Evolutionary conservation across 2,888 invertebrate species (phyloP).

Genomic region (Exocentrus adspersus): DNA sequence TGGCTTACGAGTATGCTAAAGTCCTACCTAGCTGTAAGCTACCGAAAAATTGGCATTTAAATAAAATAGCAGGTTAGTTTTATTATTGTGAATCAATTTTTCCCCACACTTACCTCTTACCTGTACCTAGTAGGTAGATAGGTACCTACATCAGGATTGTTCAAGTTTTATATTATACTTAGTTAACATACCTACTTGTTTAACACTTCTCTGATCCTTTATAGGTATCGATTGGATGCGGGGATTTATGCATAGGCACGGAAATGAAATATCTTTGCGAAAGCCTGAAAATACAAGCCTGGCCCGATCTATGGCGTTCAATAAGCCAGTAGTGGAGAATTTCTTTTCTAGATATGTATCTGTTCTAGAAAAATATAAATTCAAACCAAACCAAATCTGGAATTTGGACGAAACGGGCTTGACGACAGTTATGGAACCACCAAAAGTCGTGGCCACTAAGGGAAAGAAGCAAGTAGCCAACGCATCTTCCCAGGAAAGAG

Average conservation of each 20-base stretch:
- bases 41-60: conserved; percentile 28
- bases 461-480: not conserved
- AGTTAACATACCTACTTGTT: too few relatives aligned
- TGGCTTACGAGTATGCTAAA: conserved; percentile 35
- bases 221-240: conserved; percentile 31
- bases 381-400: not conserved
- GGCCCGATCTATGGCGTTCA: conserved; percentile 45
- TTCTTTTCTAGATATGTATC: conserved; percentile 40
- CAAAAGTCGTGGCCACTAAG: not conserved
- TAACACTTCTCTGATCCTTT: not conserved
- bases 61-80: conserved; percentile 15
- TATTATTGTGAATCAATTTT: not conserved
- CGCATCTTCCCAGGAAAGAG: not conserved
- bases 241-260: conserved; percentile 13
- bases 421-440: not conserved
- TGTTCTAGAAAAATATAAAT: conserved; percentile 16
- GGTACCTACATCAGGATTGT: too few relatives aligned
- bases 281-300: conserved; percentile 48
- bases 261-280: conserved; percentile 27
- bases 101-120: too few relatives aligned
- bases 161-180: too few relatives aligned
- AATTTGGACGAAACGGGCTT: not conserved
- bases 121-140: too few relatives aligned
- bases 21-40: conserved; percentile 13
- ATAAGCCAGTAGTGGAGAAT: conserved; percentile 40